These are phyloP conservation scores for Sebastes diploproa DNA, from an alignment of 2,797 vertebrate genomes.

Conservation along the genomic window DNA sequence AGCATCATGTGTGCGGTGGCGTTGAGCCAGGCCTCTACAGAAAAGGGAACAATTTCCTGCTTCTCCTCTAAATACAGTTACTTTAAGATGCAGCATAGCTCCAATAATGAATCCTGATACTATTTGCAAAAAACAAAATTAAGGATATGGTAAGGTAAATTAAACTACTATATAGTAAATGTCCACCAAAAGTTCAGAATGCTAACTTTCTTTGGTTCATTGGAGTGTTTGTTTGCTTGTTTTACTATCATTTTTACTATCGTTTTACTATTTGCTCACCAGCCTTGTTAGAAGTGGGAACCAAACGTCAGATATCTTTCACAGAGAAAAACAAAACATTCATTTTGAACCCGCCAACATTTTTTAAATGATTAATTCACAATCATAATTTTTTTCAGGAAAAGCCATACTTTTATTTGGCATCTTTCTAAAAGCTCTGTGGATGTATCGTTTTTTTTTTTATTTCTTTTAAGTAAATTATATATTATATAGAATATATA, in stretches of 20 bases:
- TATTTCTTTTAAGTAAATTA: too few relatives aligned
- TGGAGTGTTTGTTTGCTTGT: neutral
- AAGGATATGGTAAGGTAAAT: neutral
- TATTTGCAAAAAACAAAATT: neutral
- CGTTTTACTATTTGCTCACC: too few relatives aligned
- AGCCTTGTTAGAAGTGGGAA: too few relatives aligned
- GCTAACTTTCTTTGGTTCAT: neutral
- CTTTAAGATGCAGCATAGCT: neutral
- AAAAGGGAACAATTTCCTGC: slow-evolving; percentile 21
- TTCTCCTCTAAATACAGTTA: neutral
- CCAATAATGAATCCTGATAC: neutral
- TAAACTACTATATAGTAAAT: neutral
- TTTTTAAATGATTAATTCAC: too few relatives aligned
- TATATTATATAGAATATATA: too few relatives aligned
- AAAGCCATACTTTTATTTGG: too few relatives aligned
- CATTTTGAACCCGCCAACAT: accelerated
- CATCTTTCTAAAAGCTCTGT: too few relatives aligned
- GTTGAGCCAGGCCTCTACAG: neutral
- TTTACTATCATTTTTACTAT: too few relatives aligned
- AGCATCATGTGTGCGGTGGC: slow-evolving; percentile 22
- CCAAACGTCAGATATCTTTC: too few relatives aligned
- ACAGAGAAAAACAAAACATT: too few relatives aligned
- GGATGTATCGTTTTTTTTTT: too few relatives aligned
- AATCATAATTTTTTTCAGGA: too few relatives aligned
- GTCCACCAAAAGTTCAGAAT: neutral